These are phyloP conservation scores for Paradoxurus hermaphroditus DNA, from an alignment of 2,113 vertebrate species.

Conservation along the genomic window DNA sequence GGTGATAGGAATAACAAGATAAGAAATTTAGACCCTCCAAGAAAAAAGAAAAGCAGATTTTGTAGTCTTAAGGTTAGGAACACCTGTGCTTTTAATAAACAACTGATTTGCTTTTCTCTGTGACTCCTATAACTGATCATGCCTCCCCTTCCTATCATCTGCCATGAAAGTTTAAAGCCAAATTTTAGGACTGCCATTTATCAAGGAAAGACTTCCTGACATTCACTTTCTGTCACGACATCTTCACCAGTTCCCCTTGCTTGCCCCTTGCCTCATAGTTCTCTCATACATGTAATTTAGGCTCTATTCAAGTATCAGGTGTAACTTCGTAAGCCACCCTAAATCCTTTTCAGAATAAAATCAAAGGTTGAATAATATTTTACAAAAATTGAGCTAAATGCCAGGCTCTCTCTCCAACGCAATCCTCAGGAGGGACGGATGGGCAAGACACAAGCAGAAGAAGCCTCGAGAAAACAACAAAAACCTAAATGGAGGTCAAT, in stretches of 20 bases:
- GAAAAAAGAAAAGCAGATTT: not conserved
- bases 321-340: slow-evolving; percentile 37
- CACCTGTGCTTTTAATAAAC: not conserved
- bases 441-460: slow-evolving; percentile 18
- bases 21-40: not conserved
- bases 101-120: slow-evolving; percentile 34
- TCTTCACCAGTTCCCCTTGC: not conserved
- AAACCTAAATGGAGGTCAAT: slow-evolving; percentile 67
- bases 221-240: not conserved
- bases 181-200: slow-evolving; percentile 10
- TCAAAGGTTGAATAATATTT: not conserved
- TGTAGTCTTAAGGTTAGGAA: slow-evolving; percentile 17
- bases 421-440: not conserved
- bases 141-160: not conserved
- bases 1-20: not conserved
- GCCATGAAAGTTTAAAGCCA: slow-evolving; percentile 14
- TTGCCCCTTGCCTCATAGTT: slow-evolving; percentile 7
- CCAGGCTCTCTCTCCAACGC: not conserved
- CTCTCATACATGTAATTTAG: slow-evolving; percentile 24
- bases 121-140: slow-evolving; percentile 32
- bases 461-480: slow-evolving; percentile 38
- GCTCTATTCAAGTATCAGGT: not conserved
- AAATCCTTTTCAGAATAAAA: slow-evolving; percentile 42
- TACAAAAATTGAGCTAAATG: slow-evolving; percentile 35
- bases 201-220: not conserved